Base-by-base conservation (phyloP, 2,113 vertebrate genomes). In the Solea senegalensis region DNA sequence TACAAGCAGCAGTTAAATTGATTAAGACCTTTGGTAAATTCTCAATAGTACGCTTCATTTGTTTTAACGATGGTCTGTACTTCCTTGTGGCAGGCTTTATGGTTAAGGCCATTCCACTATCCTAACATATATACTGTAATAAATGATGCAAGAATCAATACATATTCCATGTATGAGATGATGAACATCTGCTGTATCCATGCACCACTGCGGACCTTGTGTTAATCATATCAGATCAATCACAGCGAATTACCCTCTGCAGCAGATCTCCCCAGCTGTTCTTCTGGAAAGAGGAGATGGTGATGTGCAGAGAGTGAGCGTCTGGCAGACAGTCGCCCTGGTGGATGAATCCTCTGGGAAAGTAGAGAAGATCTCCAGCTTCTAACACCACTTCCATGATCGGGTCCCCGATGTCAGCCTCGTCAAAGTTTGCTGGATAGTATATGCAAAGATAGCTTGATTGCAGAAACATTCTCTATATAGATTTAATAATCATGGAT, bases 261-360 rank as follows among this genome's bases (percentile, higher is more conserved):
- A 99, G 80, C 58, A 99, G 91, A 84, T 97, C 94, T 2, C 95
- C 96, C 97, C 97, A 99, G 70, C 95, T 94, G 90, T 98, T 99
- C 84, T 92, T 96, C 94, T 99, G 98, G 86, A 90, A 97, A 1
- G 97, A 96, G 34, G 98, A 99, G 79, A 99, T 76, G 0, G 98
- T 99, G 81, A 99, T 92, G 86, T 99, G 98, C 53, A 99, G 91
- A 0, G 98, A 99, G 80, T 99, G 97, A 0, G 84, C 77, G 0
- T 96, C 94, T 0, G 96, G 94, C 41, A 96, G 94, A 69, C 96
- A 98, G 77, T 94, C 52, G 0, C 95, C 98, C 87, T 99, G 97
- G 84, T 99, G 98, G 83, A 98, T 94, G 86, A 98, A 98, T 12
- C 98, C 97, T 0, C 98, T 92, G 0, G 98, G 97, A 44, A 99